phyloP scores from a whole-genome alignment of 2,888 invertebrate genomes.

The Nomada lathburiana region DNA sequence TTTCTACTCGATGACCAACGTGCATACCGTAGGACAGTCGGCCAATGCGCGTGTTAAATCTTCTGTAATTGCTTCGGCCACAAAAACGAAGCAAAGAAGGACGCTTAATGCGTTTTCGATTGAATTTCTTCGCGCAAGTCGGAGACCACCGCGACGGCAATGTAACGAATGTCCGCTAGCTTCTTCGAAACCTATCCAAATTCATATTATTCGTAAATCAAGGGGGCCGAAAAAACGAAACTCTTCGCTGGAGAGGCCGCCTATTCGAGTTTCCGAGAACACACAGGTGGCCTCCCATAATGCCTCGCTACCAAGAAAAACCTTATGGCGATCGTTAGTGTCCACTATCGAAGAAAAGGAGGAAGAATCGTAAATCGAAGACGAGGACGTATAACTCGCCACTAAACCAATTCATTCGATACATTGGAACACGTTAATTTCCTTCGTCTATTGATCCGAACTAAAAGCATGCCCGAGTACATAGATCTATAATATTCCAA shows the following conservation, averaged over 20 bases:
- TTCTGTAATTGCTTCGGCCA: constrained; percentile 5
- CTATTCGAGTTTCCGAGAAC: constrained; percentile 77
- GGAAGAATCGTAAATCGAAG: constrained; percentile 51
- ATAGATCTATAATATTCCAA: neutral
- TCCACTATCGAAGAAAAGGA: constrained; percentile 52
- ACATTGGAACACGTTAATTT: constrained; percentile 23
- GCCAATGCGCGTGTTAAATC: neutral
- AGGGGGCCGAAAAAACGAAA: constrained; percentile 66
- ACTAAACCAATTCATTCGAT: constrained; percentile 39
- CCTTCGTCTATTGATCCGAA: neutral
- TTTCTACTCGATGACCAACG: too few relatives aligned
- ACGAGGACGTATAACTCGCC: constrained; percentile 29
- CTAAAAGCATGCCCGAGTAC: neutral
- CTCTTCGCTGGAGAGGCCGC: constrained; percentile 55
- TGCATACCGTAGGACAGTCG: neutral
- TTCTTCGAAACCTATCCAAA: constrained; percentile 47
- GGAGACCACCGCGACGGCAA: constrained; percentile 10
- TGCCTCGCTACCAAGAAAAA: constrained; percentile 70
- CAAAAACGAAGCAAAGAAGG: neutral
- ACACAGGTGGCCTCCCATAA: constrained; percentile 71
- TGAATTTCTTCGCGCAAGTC: neutral
- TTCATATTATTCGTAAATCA: constrained; percentile 56
- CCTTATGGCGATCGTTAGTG: constrained; percentile 66
- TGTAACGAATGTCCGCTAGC: constrained; percentile 34
- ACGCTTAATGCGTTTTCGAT: constrained; percentile 5